A percentile compares a stretch with the other conserved stretches of the same genome.
These are phyloP conservation scores for Cyclura pinguis DNA, from an alignment of 2,797 vertebrate species.

Conservation along the genomic window DNA sequence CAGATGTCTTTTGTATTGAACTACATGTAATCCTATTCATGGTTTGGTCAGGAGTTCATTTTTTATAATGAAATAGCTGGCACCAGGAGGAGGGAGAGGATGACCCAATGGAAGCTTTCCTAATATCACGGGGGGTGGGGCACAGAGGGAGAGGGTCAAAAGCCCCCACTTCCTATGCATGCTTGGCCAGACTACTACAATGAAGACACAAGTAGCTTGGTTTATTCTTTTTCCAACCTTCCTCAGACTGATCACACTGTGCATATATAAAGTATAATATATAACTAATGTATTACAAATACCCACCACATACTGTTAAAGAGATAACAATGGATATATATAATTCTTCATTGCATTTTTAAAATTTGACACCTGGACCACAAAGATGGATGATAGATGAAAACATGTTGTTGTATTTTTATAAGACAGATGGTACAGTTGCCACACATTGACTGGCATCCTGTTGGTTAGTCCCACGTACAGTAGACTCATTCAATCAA, in stretches of 20 bases:
- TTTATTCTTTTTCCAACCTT: background rate
- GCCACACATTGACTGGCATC: background rate
- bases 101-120: too few species aligned
- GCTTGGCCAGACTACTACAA: background rate
- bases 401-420: background rate
- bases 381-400: background rate
- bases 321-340: background rate
- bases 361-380: background rate
- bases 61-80: background rate
- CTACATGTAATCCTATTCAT: too few species aligned
- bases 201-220: background rate
- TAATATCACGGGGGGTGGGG: too few species aligned
- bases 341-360: background rate
- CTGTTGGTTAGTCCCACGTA: too few species aligned
- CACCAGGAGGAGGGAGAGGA: background rate
- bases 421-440: background rate
- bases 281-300: background rate
- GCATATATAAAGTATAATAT: constrained; percentile 6
- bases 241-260: background rate
- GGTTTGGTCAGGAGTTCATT: background rate
- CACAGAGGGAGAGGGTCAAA: too few species aligned
- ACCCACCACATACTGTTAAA: too few species aligned
- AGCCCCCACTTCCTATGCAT: background rate
- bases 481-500: too few species aligned
- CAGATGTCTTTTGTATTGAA: too few species aligned